phyloP scores from a whole-genome alignment of 2,888 invertebrate genomes.

The Plagiodera versicolora region DNA sequence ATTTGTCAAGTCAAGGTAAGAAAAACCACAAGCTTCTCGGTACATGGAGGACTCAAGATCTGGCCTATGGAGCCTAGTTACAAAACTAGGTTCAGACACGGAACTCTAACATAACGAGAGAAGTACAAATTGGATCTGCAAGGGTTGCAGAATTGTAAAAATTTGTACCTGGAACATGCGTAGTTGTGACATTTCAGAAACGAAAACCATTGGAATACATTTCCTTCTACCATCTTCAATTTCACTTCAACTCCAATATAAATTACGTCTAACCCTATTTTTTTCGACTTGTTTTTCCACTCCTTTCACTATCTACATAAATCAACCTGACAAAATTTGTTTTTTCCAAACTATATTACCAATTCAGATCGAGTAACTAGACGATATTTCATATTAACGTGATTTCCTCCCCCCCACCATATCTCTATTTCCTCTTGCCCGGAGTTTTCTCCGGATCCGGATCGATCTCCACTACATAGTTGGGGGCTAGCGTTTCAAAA shows the following conservation, averaged over 20 bases:
- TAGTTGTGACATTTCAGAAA: too few relatives aligned
- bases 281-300: slow-evolving; percentile 35
- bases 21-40: too few relatives aligned
- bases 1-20: too few relatives aligned
- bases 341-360: slow-evolving; percentile 50
- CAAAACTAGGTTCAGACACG: too few relatives aligned
- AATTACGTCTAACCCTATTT: not conserved
- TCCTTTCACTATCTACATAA: slow-evolving; percentile 46
- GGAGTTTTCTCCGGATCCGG: too few relatives aligned
- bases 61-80: too few relatives aligned
- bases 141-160: too few relatives aligned
- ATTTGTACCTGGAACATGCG: too few relatives aligned
- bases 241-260: slow-evolving; percentile 35
- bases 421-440: not conserved
- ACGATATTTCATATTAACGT: slow-evolving; percentile 44
- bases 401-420: not conserved
- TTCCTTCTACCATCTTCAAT: slow-evolving; percentile 19
- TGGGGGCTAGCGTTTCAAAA: not conserved
- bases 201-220: too few relatives aligned
- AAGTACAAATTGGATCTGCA: too few relatives aligned
- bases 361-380: slow-evolving; percentile 50
- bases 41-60: too few relatives aligned
- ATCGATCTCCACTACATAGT: slow-evolving; percentile 5
- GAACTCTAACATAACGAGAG: too few relatives aligned
- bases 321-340: slow-evolving; percentile 46